A percentile compares a stretch with the other conserved stretches of the same genome.
Evolutionary conservation across 2,797 vertebrate species (phyloP).

Genomic region (Acanthiza pusilla): DNA sequence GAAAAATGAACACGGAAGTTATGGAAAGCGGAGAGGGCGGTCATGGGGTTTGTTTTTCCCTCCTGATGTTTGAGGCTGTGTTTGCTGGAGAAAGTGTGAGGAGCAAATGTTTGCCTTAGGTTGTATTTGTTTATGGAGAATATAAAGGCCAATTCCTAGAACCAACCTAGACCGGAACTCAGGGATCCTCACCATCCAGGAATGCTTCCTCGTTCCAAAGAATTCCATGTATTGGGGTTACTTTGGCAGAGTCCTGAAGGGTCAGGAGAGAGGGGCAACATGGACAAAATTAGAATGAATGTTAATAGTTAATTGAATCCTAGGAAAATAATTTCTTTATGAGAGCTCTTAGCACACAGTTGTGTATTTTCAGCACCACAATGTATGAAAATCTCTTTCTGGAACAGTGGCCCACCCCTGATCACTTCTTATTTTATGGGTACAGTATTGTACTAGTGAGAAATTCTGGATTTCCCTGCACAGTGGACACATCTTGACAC

Average conservation of each 20-base stretch:
- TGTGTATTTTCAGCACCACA: background rate
- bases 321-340: background rate
- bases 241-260: background rate
- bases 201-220: background rate
- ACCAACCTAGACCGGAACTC: background rate
- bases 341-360: background rate
- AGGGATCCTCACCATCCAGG: background rate
- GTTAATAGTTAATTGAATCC: background rate
- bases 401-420: background rate
- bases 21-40: background rate
- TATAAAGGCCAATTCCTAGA: background rate
- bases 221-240: background rate
- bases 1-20: background rate
- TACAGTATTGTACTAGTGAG: background rate
- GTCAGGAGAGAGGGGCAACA: background rate
- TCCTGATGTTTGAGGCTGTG: background rate
- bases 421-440: background rate
- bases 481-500: background rate
- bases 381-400: background rate
- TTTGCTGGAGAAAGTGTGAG: background rate
- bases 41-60: background rate
- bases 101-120: background rate
- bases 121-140: background rate
- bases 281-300: background rate
- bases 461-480: background rate